These are phyloP conservation scores for Alexandromys fortis DNA, from an alignment of 2,113 vertebrate genomes.

Conservation along the genomic window DNA sequence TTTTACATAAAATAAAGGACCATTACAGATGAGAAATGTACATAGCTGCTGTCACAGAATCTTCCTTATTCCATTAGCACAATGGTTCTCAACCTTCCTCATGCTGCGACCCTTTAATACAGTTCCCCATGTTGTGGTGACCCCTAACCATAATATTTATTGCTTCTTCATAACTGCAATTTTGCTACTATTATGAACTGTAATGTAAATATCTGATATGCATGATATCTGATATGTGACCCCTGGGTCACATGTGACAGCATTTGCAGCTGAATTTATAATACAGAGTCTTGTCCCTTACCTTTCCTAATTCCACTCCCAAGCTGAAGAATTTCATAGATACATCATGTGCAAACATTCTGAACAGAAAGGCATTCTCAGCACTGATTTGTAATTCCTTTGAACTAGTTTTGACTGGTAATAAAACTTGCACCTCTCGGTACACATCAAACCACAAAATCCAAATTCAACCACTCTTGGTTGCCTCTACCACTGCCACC, in stretches of 20 bases:
- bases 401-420: slow-evolving; percentile 18
- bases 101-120: background rate
- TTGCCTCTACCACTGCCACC: background rate
- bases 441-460: background rate
- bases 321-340: slow-evolving; percentile 43
- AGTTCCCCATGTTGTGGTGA: background rate
- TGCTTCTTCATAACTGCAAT: background rate
- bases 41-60: slow-evolving; percentile 32
- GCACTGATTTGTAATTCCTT: background rate
- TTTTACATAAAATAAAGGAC: slow-evolving; percentile 70
- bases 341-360: background rate
- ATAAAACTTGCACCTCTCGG: slow-evolving; percentile 18
- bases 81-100: background rate
- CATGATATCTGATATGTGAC: background rate
- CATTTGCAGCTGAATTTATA: slow-evolving; percentile 40
- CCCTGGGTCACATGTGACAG: background rate
- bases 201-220: background rate
- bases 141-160: background rate
- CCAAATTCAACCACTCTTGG: background rate
- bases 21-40: slow-evolving; percentile 56
- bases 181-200: background rate
- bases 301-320: slow-evolving; percentile 43
- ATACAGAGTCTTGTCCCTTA: slow-evolving; percentile 18
- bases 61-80: slow-evolving; percentile 54
- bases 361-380: slow-evolving; percentile 12